Evolutionary conservation across 2,113 vertebrate genomes (phyloP).

Genomic region (Phrynosoma blainvillii): DNA sequence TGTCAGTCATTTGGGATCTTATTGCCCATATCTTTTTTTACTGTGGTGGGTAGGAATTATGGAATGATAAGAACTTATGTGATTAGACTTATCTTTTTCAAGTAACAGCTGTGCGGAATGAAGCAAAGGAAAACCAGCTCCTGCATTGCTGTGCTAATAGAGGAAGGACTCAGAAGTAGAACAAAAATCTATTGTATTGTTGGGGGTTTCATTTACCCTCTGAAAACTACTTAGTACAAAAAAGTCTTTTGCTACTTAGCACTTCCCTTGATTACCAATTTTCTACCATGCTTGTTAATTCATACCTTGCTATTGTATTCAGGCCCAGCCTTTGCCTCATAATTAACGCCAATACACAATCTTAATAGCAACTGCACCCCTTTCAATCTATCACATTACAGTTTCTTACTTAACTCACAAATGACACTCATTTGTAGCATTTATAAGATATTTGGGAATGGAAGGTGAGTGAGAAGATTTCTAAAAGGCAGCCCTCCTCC

Average conservation of each 20-base stretch:
- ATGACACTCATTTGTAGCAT: constrained; percentile 49
- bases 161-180: neutral
- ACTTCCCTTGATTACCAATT: constrained; percentile 42
- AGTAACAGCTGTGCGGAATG: neutral
- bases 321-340: neutral
- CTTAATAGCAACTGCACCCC: neutral
- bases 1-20: too few species aligned
- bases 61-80: neutral
- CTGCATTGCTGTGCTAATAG: neutral
- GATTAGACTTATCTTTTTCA: neutral
- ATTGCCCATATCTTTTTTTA: too few species aligned
- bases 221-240: constrained; percentile 53
- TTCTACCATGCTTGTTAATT: constrained; percentile 27
- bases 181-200: neutral
- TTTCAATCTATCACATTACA: neutral
- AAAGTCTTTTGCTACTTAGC: constrained; percentile 12
- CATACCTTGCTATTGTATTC: constrained; percentile 4
- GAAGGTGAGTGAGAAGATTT: constrained; percentile 50
- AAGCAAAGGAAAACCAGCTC: fast-evolving
- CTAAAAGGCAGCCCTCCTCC: neutral
- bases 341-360: constrained; percentile 39
- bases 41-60: neutral
- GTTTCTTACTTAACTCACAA: constrained; percentile 1
- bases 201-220: constrained; percentile 36
- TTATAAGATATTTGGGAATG: constrained; percentile 35